These are phyloP conservation scores for Drosophila lacertosa DNA, from an alignment of 1,140 invertebrate species.

Conservation along the genomic window DNA sequence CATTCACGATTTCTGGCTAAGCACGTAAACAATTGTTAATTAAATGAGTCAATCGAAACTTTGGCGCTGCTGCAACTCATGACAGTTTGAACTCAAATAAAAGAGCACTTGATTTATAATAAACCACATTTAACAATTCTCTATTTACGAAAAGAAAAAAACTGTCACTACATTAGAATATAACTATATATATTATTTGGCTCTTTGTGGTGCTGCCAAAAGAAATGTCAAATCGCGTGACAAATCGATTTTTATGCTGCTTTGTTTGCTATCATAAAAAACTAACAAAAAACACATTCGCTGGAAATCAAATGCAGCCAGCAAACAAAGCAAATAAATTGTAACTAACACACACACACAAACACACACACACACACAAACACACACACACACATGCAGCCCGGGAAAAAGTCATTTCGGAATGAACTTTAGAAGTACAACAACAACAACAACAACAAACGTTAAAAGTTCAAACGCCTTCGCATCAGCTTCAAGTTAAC, in stretches of 20 bases:
- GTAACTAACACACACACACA: conserved; percentile 9
- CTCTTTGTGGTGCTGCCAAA: conserved; percentile 2
- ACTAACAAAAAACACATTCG: conserved; percentile 15
- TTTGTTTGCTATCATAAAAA: conserved; percentile 49
- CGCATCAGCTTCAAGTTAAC: conserved; percentile 50
- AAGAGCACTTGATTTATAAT: no score
- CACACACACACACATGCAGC: conserved; percentile 4
- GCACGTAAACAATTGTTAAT: conserved; percentile 6
- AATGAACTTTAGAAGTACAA: conserved; percentile 61
- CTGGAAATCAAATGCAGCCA: conserved; percentile 31
- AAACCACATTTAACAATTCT: no score
- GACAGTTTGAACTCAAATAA: not conserved
- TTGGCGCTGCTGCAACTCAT: not conserved
- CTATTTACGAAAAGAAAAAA: no score
- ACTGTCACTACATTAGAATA: not conserved
- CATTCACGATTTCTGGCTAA: not conserved
- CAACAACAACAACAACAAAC: conserved; percentile 49
- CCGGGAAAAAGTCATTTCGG: conserved; percentile 50
- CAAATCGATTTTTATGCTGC: conserved; percentile 52
- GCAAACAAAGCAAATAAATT: conserved; percentile 16
- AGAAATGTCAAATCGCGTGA: conserved; percentile 15
- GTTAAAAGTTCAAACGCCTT: conserved; percentile 72
- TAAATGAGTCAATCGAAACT: conserved; percentile 2
- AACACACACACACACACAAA: not conserved
- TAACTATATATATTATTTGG: not conserved